Evolutionary conservation across 2,113 vertebrate genomes (phyloP), one percentile per base, ranked within the genome.

Genomic region (Campylorhamphus procurvoides): DNA sequence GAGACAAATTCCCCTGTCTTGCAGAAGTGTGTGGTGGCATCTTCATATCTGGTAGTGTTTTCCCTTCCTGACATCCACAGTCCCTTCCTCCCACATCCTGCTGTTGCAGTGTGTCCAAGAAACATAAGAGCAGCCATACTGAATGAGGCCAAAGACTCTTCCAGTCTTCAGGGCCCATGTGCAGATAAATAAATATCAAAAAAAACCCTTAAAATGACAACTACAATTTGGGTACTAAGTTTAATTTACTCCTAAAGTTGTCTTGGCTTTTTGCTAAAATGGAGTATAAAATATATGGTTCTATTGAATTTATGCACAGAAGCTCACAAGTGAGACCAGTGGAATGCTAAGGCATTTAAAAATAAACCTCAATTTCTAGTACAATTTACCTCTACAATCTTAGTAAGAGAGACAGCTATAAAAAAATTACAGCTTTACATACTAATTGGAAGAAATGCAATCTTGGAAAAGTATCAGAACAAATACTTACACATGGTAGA

Each of bases 361-460:
- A 93, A 93, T 60, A 86, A 88, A 81, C 64, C 47, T 89, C 78
- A 66, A n/a, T 88, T 96, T 97, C 74, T 76, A 90, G 93, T 74
- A 89, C 50, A 85, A 88, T 95, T 97, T 93, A 73, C 42, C 93
- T 79, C 73, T 18, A 72, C 75, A 73, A 39, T 83, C 46, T 94
- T 64, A 87, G 44, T 20, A 72, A 94, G 63, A 96, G n/a, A 95
- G 80, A 58, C 22, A 77, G 66, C 79, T 94, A 74, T 89, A 93
- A 93, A 97, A 90, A 97, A 91, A 49, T 62, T 86, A 90, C 49
- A 90, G 52, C 49, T 82, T 80, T 90, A 64, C 74, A 69, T 71
- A 89, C 68, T 94, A 96, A 96, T 89, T 72, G 95, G 71, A 75
- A 96, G 84, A 97, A 97, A 95, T 91, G 62, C 82, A 73, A 58